These are phyloP conservation scores for Diadophis punctatus DNA, from an alignment of 2,113 vertebrate genomes.

Conservation along the genomic window DNA sequence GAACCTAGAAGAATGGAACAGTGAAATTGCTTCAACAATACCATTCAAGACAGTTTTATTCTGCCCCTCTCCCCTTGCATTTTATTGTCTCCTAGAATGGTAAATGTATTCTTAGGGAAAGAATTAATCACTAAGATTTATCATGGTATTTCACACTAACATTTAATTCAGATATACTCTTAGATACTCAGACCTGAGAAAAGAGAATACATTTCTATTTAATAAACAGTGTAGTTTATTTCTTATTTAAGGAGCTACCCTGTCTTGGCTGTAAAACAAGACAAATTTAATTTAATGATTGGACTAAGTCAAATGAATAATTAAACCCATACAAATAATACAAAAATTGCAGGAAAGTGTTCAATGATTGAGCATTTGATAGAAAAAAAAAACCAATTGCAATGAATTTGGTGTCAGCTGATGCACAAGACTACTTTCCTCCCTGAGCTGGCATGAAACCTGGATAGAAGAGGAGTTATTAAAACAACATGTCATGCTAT, in stretches of 20 bases:
- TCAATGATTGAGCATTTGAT: not conserved
- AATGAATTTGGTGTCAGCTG: not conserved
- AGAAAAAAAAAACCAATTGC: not conserved
- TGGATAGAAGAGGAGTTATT: not conserved
- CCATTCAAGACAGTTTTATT: not conserved
- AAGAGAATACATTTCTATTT: not conserved
- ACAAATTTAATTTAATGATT: not conserved
- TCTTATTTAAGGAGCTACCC: not conserved
- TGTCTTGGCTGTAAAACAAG: not conserved
- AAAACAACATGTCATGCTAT: not conserved
- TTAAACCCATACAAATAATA: not conserved
- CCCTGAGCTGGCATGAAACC: not conserved
- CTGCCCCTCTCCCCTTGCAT: not conserved
- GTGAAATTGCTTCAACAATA: not conserved
- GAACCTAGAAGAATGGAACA: slow-evolving; percentile 17
- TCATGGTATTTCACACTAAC: not conserved
- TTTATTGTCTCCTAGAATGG: not conserved
- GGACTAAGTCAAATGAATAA: not conserved
- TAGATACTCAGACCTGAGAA: not conserved
- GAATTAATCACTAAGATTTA: slow-evolving; percentile 9
- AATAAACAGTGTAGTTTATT: not conserved
- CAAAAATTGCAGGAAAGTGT: not conserved
- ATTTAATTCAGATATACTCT: slow-evolving; percentile 24
- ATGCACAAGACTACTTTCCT: not conserved
- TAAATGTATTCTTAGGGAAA: not conserved